Conservation (phyloP, 2,113 vertebrate genomes). For the Eublepharis macularius region DNA sequence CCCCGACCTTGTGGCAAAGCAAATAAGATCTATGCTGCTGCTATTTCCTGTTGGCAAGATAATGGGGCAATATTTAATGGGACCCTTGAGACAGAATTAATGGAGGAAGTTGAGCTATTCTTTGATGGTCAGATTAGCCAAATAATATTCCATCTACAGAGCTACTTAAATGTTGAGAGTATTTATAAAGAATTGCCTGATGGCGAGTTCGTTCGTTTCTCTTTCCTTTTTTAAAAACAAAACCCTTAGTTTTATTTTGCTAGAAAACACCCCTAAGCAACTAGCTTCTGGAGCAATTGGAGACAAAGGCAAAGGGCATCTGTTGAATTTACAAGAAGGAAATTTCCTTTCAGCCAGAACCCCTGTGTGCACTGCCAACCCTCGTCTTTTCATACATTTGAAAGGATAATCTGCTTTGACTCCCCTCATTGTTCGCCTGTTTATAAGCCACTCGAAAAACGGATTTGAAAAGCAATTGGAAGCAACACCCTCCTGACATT, state of each 20-base stretch:
- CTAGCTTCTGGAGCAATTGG: neutral
- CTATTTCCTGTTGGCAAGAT: neutral
- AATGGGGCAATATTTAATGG: conserved; percentile 6
- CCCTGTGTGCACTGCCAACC: neutral
- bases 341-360: neutral
- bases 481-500: neutral
- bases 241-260: neutral
- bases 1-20: neutral
- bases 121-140: neutral
- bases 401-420: neutral
- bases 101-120: neutral
- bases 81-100: neutral
- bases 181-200: neutral
- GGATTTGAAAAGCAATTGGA: neutral
- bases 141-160: neutral
- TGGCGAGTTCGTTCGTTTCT: neutral
- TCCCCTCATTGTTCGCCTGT: neutral
- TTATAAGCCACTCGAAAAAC: conserved; percentile 14
- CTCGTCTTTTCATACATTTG: neutral
- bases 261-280: neutral
- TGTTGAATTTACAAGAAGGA: neutral
- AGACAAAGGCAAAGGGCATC: neutral
- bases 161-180: neutral
- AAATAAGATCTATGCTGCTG: neutral
- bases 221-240: no score